Percentiles rank a stretch among this genome's conserved stretches.
These are phyloP conservation scores for Phthorimaea operculella DNA, from an alignment of 1,140 invertebrate species.

Conservation along the genomic window DNA sequence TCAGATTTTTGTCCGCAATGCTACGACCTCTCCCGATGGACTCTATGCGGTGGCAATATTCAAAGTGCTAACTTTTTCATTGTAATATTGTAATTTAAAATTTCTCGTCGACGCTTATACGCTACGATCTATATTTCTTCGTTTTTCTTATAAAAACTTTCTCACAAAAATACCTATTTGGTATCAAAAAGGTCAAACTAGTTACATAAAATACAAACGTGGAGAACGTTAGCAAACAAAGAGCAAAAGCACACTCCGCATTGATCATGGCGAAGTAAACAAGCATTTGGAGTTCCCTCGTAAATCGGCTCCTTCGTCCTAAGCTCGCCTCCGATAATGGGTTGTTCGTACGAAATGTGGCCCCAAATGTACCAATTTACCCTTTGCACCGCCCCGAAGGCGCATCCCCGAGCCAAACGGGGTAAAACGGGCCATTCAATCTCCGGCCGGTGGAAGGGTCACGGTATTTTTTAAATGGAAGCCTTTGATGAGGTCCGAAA, in stretches of 20 bases:
- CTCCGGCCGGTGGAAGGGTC: constrained; percentile 23
- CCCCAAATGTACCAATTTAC: constrained; percentile 36
- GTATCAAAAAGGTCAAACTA: too few species aligned
- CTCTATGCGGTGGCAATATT: background rate
- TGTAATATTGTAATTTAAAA: background rate
- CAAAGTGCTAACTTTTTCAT: background rate
- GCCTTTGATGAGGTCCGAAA: constrained; percentile 14
- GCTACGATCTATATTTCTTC: too few species aligned
- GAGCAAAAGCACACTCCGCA: too few species aligned
- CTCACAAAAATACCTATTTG: too few species aligned
- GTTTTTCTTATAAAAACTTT: too few species aligned
- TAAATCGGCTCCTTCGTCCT: constrained; percentile 27
- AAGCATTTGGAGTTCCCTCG: constrained; percentile 16
- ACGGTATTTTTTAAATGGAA: constrained; percentile 37
- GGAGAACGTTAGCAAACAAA: too few species aligned
- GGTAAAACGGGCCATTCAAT: constrained; percentile 32
- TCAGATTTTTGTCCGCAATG: background rate
- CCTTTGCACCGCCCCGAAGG: constrained; percentile 18
- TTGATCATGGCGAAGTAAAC: constrained; percentile 13
- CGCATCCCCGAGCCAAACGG: constrained; percentile 27
- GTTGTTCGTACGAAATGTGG: constrained; percentile 32
- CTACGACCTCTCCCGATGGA: background rate
- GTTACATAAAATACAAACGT: too few species aligned
- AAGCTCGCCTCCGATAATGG: constrained; percentile 33
- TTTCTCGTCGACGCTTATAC: too few species aligned